Evolutionary conservation across 2,888 invertebrate genomes (phyloP).

Genomic region (Pegoplata infirma): DNA sequence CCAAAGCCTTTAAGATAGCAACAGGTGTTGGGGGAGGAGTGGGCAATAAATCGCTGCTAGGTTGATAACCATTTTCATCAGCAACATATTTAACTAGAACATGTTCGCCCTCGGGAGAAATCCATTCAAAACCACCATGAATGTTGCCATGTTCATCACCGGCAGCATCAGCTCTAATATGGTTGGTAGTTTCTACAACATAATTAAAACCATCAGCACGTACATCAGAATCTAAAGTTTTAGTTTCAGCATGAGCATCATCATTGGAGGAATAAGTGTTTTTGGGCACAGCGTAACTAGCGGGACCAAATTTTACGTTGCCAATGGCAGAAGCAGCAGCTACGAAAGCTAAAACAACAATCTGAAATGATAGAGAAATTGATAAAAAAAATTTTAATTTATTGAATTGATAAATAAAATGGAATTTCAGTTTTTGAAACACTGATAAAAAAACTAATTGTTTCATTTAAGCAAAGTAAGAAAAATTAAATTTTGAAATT

Average conservation of each 20-base stretch:
- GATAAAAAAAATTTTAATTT: too few relatives aligned
- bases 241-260: slow-evolving; percentile 65
- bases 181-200: slow-evolving; percentile 68
- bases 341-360: slow-evolving; percentile 29
- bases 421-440: too few relatives aligned
- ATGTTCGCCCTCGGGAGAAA: slow-evolving; percentile 71
- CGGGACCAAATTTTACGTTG: background rate
- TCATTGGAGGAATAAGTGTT: too few relatives aligned
- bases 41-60: slow-evolving; percentile 64
- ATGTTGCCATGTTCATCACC: slow-evolving; percentile 71
- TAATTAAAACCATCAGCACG: slow-evolving; percentile 69
- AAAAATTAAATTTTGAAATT: too few relatives aligned
- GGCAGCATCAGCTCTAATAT: slow-evolving; percentile 62
- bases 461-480: too few relatives aligned
- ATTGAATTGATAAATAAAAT: too few relatives aligned
- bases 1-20: slow-evolving; percentile 71
- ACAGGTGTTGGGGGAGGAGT: slow-evolving; percentile 66
- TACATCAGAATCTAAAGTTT: slow-evolving; percentile 63
- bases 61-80: slow-evolving; percentile 72
- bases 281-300: too few relatives aligned
- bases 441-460: too few relatives aligned
- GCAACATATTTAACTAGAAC: slow-evolving; percentile 70
- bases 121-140: slow-evolving; percentile 69
- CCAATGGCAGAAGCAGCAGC: slow-evolving; percentile 18
- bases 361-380: background rate